Conservation (phyloP, 2,797 vertebrate species). For the Zalophus californianus region DNA sequence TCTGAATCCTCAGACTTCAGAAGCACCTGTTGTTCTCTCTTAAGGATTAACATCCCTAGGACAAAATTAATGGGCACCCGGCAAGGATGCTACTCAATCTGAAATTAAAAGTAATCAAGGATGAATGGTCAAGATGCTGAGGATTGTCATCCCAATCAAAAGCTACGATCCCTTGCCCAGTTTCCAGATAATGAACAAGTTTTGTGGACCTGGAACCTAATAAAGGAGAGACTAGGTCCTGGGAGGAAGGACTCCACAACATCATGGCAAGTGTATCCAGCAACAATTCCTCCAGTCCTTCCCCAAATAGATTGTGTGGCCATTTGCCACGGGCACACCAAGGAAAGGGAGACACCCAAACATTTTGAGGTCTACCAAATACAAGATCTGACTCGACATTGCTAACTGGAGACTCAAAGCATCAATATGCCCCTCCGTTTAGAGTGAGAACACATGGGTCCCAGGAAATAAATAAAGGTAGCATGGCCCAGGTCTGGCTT, state of each 20-base stretch:
- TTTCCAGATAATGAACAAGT: background rate
- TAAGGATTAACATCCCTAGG: background rate
- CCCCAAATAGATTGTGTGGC: background rate
- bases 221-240: background rate
- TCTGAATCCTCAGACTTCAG: background rate
- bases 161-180: background rate
- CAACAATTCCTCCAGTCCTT: background rate
- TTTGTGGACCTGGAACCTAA: background rate
- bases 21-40: background rate
- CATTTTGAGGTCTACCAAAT: background rate
- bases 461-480: background rate
- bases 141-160: background rate
- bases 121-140: background rate
- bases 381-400: background rate
- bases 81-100: background rate
- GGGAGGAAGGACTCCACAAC: background rate
- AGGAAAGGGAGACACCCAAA: background rate
- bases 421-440: background rate
- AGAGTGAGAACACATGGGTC: background rate
- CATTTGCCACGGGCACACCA: background rate
- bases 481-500: background rate
- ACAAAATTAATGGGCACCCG: background rate
- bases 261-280: background rate
- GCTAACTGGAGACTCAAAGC: background rate
- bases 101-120: conserved; percentile 16